Evolutionary conservation across 2,888 invertebrate species (phyloP).

Genomic region (Dasysyrphus albostriatus): DNA sequence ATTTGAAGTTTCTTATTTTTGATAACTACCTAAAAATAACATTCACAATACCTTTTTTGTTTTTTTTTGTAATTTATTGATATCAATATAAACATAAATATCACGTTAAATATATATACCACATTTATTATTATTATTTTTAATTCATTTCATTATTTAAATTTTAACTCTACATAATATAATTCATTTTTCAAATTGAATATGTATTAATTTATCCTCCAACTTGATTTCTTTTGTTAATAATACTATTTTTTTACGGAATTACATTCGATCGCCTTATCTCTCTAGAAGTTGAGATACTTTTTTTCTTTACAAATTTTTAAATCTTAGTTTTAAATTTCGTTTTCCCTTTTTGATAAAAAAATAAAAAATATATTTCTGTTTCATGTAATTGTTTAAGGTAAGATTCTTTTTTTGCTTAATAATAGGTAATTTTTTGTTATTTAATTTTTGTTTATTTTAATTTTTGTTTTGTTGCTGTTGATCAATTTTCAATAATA

Average conservation of each 20-base stretch:
- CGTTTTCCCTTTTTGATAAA: slow-evolving; percentile 66
- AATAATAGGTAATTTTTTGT: slow-evolving; percentile 54
- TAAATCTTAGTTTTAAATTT: slow-evolving; percentile 70
- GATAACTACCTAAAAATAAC: slow-evolving; percentile 74
- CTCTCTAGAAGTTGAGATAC: slow-evolving; percentile 58
- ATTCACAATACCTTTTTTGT: slow-evolving; percentile 72
- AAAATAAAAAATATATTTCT: slow-evolving; percentile 76
- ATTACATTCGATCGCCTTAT: slow-evolving; percentile 66
- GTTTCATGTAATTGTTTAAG: slow-evolving; percentile 69
- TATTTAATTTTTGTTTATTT: slow-evolving; percentile 12
- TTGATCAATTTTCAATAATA: slow-evolving; percentile 51
- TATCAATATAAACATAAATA: slow-evolving; percentile 81
- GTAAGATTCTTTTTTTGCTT: slow-evolving; percentile 62
- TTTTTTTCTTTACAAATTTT: slow-evolving; percentile 46
- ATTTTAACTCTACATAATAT: slow-evolving; percentile 53
- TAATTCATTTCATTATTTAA: slow-evolving; percentile 55
- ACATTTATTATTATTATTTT: slow-evolving; percentile 66
- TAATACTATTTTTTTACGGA: slow-evolving; percentile 59
- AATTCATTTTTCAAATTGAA: slow-evolving; percentile 49
- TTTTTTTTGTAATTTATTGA: slow-evolving; percentile 77
- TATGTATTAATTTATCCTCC: slow-evolving; percentile 41
- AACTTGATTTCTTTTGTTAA: slow-evolving; percentile 41
- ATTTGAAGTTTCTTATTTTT: slow-evolving; percentile 61
- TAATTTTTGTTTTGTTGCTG: slow-evolving; percentile 14
- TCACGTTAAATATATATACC: slow-evolving; percentile 79